phyloP scores from a whole-genome alignment of 2,113 vertebrate species.

The Ciconia boyciana region DNA sequence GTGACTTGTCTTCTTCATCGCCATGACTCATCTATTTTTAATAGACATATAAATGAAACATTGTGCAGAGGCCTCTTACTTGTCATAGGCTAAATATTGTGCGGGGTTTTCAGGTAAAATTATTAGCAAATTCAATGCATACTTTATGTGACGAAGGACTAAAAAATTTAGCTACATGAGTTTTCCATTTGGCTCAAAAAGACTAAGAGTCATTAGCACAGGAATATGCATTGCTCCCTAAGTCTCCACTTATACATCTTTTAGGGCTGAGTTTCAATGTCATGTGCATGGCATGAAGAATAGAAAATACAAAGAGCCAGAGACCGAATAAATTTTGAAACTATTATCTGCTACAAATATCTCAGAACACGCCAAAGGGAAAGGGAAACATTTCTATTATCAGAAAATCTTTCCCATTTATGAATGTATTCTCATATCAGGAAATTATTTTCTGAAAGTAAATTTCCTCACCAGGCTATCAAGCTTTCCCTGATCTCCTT shows the following conservation, averaged over 20 bases:
- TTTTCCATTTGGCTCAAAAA: slow-evolving; percentile 10
- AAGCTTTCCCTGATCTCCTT: neutral
- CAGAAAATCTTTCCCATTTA: slow-evolving; percentile 28
- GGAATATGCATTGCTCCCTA: neutral
- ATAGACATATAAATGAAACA: neutral
- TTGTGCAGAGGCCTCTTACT: neutral
- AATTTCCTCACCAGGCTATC: slow-evolving; percentile 24
- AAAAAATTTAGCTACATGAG: neutral
- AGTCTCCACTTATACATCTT: neutral
- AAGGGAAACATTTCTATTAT: slow-evolving; percentile 12
- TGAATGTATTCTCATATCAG: neutral
- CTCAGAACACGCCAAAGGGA: slow-evolving; percentile 22
- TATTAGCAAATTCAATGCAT: neutral
- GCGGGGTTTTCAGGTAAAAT: neutral
- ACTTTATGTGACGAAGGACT: neutral
- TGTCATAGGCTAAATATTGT: neutral
- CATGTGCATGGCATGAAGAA: neutral
- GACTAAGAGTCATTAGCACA: neutral
- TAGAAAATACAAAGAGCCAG: neutral
- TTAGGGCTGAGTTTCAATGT: neutral
- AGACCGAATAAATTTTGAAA: neutral
- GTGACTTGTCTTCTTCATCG: neutral
- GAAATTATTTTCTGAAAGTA: slow-evolving; percentile 32
- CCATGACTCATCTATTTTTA: neutral
- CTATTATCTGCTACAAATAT: slow-evolving; percentile 24